Evolutionary conservation across 2,888 invertebrate species (phyloP).

Genomic region (Ornithoptera alexandrae): DNA sequence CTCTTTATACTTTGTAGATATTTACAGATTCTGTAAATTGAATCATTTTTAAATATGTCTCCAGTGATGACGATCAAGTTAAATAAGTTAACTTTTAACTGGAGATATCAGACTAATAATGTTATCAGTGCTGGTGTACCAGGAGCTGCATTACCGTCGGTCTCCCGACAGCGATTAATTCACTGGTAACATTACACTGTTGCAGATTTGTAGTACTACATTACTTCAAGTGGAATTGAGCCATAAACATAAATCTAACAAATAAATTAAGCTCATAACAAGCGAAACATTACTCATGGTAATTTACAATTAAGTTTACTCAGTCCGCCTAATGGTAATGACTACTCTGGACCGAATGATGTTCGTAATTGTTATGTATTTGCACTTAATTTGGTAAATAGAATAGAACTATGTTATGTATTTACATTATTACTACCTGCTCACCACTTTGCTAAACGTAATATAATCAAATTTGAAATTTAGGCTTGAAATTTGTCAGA

Average conservation of each 20-base stretch:
- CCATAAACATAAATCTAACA: slow-evolving; percentile 29
- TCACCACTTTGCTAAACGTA: no score
- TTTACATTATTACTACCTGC: not conserved
- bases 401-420: slow-evolving; percentile 27
- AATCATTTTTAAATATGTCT: not conserved
- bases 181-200: slow-evolving; percentile 19
- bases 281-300: slow-evolving; percentile 26
- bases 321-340: slow-evolving; percentile 24
- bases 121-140: slow-evolving; percentile 2
- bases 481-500: no score
- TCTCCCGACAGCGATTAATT: slow-evolving; percentile 19
- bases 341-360: slow-evolving; percentile 26
- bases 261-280: slow-evolving; percentile 30
- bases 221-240: slow-evolving; percentile 28
- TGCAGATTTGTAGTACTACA: slow-evolving; percentile 27
- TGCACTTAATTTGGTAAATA: slow-evolving; percentile 15
- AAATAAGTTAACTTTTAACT: not conserved
- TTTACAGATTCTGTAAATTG: not conserved
- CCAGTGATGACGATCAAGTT: not conserved
- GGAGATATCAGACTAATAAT: not conserved
- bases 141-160: slow-evolving; percentile 5
- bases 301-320: slow-evolving; percentile 30
- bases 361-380: slow-evolving; percentile 17
- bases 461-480: no score
- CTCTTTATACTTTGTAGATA: no score